Base-by-base conservation (phyloP, 2,888 invertebrate genomes). In the Fragum whitleyi region DNA sequence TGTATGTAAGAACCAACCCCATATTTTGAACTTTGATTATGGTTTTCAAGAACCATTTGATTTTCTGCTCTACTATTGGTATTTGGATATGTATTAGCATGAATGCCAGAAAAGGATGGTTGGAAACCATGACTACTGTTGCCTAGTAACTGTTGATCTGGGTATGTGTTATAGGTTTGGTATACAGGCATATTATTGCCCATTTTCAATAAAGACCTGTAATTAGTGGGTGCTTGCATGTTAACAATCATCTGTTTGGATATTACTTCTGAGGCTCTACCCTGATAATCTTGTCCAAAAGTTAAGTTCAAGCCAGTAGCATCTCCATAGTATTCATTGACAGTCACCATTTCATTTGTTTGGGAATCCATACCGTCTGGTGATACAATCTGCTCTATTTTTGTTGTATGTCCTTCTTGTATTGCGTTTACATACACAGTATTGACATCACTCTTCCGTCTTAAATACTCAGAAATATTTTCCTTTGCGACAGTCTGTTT, bases 141-240 rank as follows among this genome's bases (percentile, higher is more conserved):
- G 26, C 65, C 23, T 36, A 21, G 42, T n/a, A 42, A 19, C 32
- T 39, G 65, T 65, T 65, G 65, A 42, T 65, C 65, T 21, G 65
- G n/a, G 19, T 65, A 65, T 36, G 65, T n/a, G 36, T 26, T 65
- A 26, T 65, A 65, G 9, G 42, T 42, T 42, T 39, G 65, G 26
- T 65, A 65, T 23, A 42, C 7, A 9, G 65, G 42, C 23, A 36
- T 14, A 32, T 29, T 61, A 32, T 28, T 32, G 36, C 61, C 14
- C 14, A 26, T 19, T 23, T 65, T 65, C 9, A 65, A 36, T 65
- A 65, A 23, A 11, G 65, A 65, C 26, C 65, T 65, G 29, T 65
- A 65, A 21, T 42, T 65, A 1, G 36, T 42, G 2, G 65, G 65
- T 5, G 21, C 23, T 16, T 65, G 32, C 21, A 65, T 42, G 42